Percentiles rank a stretch among this genome's conserved stretches.
These are phyloP conservation scores for Pilophorus perplexus DNA, from an alignment of 2,888 invertebrate species.

Conservation along the genomic window DNA sequence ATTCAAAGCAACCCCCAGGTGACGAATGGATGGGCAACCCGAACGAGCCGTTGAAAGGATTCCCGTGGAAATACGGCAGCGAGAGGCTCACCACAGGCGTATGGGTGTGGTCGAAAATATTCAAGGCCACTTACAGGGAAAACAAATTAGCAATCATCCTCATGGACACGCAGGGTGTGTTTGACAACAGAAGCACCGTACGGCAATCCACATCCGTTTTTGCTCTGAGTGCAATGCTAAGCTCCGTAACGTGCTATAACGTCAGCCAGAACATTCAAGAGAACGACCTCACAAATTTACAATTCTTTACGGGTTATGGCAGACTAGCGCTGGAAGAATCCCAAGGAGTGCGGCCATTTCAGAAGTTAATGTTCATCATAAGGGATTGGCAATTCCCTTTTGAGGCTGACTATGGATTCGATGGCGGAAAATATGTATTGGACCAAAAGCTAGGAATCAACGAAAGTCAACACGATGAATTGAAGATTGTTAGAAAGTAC, in stretches of 20 bases:
- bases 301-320: conserved; percentile 97
- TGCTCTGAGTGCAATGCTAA: conserved; percentile 95
- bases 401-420: conserved; percentile 83
- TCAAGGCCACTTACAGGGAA: conserved; percentile 67
- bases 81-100: conserved; percentile 95
- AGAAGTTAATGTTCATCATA: conserved; percentile 82
- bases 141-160: conserved; percentile 79
- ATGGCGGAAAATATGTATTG: conserved; percentile 81
- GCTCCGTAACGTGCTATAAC: conserved; percentile 94
- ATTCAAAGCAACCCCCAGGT: conserved; percentile 52
- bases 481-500: not conserved
- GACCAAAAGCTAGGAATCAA: conserved; percentile 82
- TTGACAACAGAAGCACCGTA: conserved; percentile 95
- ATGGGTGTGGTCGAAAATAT: conserved; percentile 91
- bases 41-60: conserved; percentile 78
- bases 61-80: conserved; percentile 91
- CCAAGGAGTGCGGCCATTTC: conserved; percentile 83
- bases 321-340: conserved; percentile 81
- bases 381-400: conserved; percentile 98
- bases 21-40: conserved; percentile 76
- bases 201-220: conserved; percentile 96
- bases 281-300: conserved; percentile 92
- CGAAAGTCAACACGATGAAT: conserved; percentile 58
- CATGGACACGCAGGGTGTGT: conserved; percentile 94
- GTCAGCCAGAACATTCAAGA: conserved; percentile 94